Evolutionary conservation across 2,113 vertebrate species (phyloP), one percentile per base, ranked within the genome.

Genomic region (Colius striatus): DNA sequence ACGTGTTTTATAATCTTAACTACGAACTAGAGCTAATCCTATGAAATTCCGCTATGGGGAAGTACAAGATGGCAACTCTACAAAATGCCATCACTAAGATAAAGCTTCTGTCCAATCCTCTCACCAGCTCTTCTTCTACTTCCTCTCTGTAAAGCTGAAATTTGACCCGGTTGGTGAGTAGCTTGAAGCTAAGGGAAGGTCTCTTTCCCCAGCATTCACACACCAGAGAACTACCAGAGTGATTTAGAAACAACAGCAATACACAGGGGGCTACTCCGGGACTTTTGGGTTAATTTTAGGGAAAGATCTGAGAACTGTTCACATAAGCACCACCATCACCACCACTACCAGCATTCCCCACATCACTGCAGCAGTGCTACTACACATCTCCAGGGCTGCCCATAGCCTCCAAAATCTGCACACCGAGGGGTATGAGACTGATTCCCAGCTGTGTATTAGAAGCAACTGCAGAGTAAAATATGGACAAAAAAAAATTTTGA

Each of bases 121-220:
- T 67, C 54, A 48, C 17, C 62, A 76, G 60, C 63, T 82, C 10
- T 67, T 82, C 10, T 67, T 76, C 50, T 10, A 0, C 21, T 65
- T 23, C 23, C 19, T 57, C 60, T 38, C 2, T 4, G 11, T 10
- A 25, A 57, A 91, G 61, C 43, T 68, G 57, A 74, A 82, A 29
- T 16, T 19, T 19, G 3, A 21, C 38, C 45, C 13, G 14, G 19
- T 5, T 50, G n/a, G n/a, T 2, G 1, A 87, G 19, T 0, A 65
- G 21, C 45, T 62, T 2, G 1, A 65, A 65, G 23, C 29, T 34
- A 43, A 61, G 3, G 25, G 26, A 17, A 81, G 76, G 5, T 11
- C 47, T n/a, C 50, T 29, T n/a, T 26, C 32, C 18, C 27, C 5
- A 3, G 32, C 12, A 54, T 27, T 60, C 38, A 63, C 57, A 47